Percentiles rank a stretch among this genome's conserved stretches.
phyloP scores from a whole-genome alignment of 1,140 invertebrate genomes.

The Drosophila parvula region DNA sequence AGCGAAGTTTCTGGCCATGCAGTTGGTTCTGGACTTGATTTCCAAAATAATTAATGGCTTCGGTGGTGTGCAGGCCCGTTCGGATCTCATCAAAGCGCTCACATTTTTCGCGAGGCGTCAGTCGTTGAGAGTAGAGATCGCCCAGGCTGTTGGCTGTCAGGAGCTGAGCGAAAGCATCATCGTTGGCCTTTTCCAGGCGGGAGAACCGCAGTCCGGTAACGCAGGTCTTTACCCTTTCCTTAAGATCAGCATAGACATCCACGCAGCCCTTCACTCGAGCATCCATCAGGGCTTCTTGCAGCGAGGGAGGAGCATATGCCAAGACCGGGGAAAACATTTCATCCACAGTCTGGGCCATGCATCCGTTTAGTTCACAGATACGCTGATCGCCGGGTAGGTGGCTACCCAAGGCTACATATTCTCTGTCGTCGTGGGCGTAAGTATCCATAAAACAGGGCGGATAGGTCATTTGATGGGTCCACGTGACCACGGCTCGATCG shows the following conservation, averaged over 20 bases:
- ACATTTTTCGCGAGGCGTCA: slow-evolving; percentile 38
- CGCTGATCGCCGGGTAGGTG: slow-evolving; percentile 45
- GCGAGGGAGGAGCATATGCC: slow-evolving; percentile 43
- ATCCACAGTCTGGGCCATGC: not conserved
- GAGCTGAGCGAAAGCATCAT: slow-evolving; percentile 59
- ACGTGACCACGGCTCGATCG: slow-evolving; percentile 62
- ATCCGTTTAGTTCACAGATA: slow-evolving; percentile 52
- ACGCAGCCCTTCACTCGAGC: slow-evolving; percentile 29
- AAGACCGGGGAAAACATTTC: slow-evolving; percentile 48
- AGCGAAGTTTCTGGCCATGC: slow-evolving; percentile 6
- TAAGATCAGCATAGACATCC: slow-evolving; percentile 57
- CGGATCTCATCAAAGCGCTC: slow-evolving; percentile 35
- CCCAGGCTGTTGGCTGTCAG: slow-evolving; percentile 56
- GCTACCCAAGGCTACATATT: slow-evolving; percentile 55
- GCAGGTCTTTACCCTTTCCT: slow-evolving; percentile 50
- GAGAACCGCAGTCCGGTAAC: slow-evolving; percentile 55
- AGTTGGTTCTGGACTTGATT: slow-evolving; percentile 23
- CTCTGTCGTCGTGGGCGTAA: slow-evolving; percentile 29
- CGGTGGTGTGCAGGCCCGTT: slow-evolving; percentile 50
- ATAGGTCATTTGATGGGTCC: slow-evolving; percentile 69
- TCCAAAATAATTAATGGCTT: slow-evolving; percentile 42
- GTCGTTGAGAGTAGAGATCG: slow-evolving; percentile 52
- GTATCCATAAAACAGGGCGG: slow-evolving; percentile 59
- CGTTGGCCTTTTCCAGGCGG: slow-evolving; percentile 27
- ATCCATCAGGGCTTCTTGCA: slow-evolving; percentile 54